Base-by-base conservation (phyloP, 2,797 vertebrate genomes). In the Sarcophilus harrisii region DNA sequence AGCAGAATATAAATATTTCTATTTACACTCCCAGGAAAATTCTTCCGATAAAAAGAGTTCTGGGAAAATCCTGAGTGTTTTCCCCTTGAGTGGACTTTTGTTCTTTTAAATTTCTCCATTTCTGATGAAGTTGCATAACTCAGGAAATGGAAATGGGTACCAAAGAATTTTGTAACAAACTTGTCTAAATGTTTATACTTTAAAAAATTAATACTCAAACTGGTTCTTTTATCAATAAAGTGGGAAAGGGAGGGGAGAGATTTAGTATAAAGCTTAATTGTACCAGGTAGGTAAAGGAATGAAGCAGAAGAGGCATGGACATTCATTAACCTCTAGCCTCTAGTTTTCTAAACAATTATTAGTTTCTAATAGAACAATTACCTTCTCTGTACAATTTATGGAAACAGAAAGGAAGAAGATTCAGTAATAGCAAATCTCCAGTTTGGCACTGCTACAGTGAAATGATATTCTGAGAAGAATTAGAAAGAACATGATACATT, bases 281-380 rank as follows among this genome's bases (percentile, higher is more conserved):
- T 13, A 45, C 12, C 90, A 95, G 29, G 38, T 87, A 3, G 91
- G 12, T 81, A 73, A 93, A n/a, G 45, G 1, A 38, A 57, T n/a
- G 58, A 94, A 3, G n/a, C 62, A 9, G 52, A 81, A 87, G 45
- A 93, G 92, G 27, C 10, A 32, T 73, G 49, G 91, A 94, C 16
- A 92, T 60, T 96, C 58, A 57, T 62, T 93, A 90, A 30, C 45
- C n/a, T 90, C 11, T 92, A 38, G 52, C 92, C 96, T 95, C 52
- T 93, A 81, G 58, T 92, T 96, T 95, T 94, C 62, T 58, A 91
- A 95, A 90, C 94, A 91, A 94, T 94, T 94, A 66, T 93, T 95
- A 57, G 52, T 57, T 32, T 92, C 52, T 96, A 95, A 94, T 90
- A 66, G 93, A 94, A 89, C 58, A 92, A 59, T 95, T 49, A 58